Evolutionary conservation across 2,113 vertebrate species (phyloP).

Genomic region (Xenopus borealis): DNA sequence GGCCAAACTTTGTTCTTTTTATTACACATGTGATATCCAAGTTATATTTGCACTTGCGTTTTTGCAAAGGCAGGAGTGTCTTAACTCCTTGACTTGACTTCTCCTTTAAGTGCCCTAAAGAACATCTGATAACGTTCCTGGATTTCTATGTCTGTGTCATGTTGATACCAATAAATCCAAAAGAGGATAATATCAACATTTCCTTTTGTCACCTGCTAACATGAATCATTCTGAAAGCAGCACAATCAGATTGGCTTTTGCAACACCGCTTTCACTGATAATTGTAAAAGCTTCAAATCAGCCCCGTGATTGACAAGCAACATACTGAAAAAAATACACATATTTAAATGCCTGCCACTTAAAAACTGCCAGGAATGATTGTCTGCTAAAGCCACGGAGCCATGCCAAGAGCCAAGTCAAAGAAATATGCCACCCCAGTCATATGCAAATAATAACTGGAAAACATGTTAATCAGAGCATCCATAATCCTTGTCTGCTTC

Average conservation of each 20-base stretch:
- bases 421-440: not conserved
- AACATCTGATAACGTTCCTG: too few relatives aligned
- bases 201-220: not conserved
- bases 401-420: slow-evolving; percentile 9
- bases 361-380: not conserved
- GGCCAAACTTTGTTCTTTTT: not conserved
- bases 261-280: not conserved
- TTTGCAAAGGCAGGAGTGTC: too few relatives aligned
- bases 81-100: too few relatives aligned
- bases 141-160: too few relatives aligned
- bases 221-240: not conserved
- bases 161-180: not conserved
- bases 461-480: slow-evolving; percentile 33
- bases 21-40: too few relatives aligned
- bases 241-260: not conserved
- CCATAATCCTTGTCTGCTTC: slow-evolving; percentile 22
- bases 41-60: too few relatives aligned
- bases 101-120: too few relatives aligned
- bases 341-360: not conserved
- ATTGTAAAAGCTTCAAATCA: slow-evolving; percentile 11
- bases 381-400: not conserved
- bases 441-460: slow-evolving; percentile 17
- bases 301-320: not conserved
- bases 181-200: not conserved
- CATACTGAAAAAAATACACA: slow-evolving; percentile 11